Evolutionary conservation across 2,113 vertebrate genomes (phyloP), one percentile per base, ranked within the genome.

Genomic region (Eurystomus gularis): DNA sequence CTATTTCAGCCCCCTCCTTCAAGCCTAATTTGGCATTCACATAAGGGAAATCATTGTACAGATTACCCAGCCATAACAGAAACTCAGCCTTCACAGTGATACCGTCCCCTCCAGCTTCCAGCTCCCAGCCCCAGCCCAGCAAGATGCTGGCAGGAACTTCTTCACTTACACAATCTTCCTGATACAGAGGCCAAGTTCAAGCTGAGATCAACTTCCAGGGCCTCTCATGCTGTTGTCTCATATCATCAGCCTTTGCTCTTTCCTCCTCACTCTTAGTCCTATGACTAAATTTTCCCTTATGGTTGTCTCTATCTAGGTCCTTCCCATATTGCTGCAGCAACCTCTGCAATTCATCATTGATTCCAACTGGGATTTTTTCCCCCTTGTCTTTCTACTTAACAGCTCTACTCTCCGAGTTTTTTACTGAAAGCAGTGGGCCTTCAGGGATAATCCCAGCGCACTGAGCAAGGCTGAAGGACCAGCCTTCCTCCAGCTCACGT

Each of bases 171-270:
- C 82, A 92, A 13, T 70, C 87, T 37, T 35, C 46, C 58, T 95
- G 82, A 33, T 84, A 92, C 55, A 81, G 54, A 73, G 52, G 12
- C 69, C 83, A 81, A 75, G 29, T 21, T 72, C 68, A 54, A 86
- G 58, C n/a, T 2, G 17, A 76, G 20, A 77, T 17, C 26, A 42
- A 10, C 46, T 75, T 80, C 31, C 64, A 80, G 71, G 46, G 51
- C 58, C 19, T 70, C 71, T 70, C 70, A 57, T 0, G 0, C 24
- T 72, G 42, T 39, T 0, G 0, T 48, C 73, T 82, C 46, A 4
- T 21, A 55, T 44, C 46, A 51, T 23, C 51, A 75, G 58, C 54
- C 37, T 61, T 57, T 71, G 54, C 46, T 91, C 49, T 69, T 77
- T 42, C 54, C 62, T 82, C 20, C 60, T n/a, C 16, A 3, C 31